These are phyloP conservation scores for Cheilosia grossa DNA, from an alignment of 2,888 invertebrate genomes.

Conservation along the genomic window DNA sequence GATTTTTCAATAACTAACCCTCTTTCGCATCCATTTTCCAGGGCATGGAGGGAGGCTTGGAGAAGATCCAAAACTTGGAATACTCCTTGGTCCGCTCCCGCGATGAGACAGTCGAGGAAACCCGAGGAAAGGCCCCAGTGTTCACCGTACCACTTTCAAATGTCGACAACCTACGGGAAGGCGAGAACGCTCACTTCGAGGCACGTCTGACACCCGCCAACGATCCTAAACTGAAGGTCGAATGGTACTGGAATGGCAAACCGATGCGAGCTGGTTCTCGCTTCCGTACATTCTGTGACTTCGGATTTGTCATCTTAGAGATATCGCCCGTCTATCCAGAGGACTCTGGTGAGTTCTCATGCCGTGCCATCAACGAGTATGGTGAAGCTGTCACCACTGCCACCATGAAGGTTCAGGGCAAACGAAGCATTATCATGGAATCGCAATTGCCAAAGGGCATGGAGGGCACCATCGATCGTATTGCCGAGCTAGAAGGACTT, in stretches of 20 bases:
- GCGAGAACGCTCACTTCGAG: constrained; percentile 96
- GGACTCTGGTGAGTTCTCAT: constrained; percentile 96
- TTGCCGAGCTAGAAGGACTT: constrained; percentile 94
- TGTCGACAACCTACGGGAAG: constrained; percentile 93
- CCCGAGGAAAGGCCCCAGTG: constrained; percentile 93
- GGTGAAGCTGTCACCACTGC: constrained; percentile 96
- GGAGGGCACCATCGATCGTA: constrained; percentile 96
- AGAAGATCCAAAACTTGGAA: constrained; percentile 96
- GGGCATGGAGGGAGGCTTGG: constrained; percentile 97
- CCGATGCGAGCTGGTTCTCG: constrained; percentile 94
- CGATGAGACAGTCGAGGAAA: constrained; percentile 89
- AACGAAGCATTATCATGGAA: constrained; percentile 95
- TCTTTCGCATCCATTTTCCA: constrained; percentile 77
- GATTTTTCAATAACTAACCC: no score
- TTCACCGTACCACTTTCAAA: constrained; percentile 95
- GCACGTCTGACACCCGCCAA: constrained; percentile 94
- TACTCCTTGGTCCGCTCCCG: constrained; percentile 92
- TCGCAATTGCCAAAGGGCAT: constrained; percentile 96
- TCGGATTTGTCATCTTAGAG: constrained; percentile 98
- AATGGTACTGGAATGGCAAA: constrained; percentile 98
- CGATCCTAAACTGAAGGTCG: constrained; percentile 94
- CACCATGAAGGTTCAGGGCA: constrained; percentile 94
- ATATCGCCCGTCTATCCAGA: constrained; percentile 98
- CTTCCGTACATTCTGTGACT: constrained; percentile 98
- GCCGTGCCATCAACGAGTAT: constrained; percentile 93